phyloP scores from a whole-genome alignment of 1,140 invertebrate species.

The Spodoptera litura region DNA sequence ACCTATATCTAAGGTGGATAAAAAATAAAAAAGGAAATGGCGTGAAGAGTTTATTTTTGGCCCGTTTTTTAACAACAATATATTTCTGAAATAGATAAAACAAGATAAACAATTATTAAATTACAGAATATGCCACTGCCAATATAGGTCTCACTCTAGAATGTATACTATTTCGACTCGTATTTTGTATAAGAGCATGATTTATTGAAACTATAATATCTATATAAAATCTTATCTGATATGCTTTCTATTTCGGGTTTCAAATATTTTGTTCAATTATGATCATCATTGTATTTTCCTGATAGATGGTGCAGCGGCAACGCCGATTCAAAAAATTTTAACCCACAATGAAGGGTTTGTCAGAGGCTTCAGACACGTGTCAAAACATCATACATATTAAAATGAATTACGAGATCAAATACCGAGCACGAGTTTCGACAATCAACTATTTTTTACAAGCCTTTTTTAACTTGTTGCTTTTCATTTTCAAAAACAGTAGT shows the following conservation, averaged over 20 bases:
- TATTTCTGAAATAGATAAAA: conserved; percentile 65
- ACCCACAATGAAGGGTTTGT: not conserved
- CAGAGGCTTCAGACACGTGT: not conserved
- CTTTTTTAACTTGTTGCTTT: not conserved
- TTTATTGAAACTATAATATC: conserved; percentile 61
- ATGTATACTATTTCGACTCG: conserved; percentile 31
- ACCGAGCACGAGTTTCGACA: conserved; percentile 7
- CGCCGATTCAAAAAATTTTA: conserved; percentile 12
- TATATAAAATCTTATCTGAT: conserved; percentile 71
- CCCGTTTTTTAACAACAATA: conserved; percentile 71
- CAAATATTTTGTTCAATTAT: conserved; percentile 23
- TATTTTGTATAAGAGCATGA: conserved; percentile 64
- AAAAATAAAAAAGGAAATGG: conserved; percentile 53
- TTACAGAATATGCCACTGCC: conserved; percentile 48
- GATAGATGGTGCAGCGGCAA: not conserved
- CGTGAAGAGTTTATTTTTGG: conserved; percentile 84
- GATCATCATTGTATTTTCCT: not conserved
- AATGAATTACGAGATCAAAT: conserved; percentile 31
- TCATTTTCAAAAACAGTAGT: not conserved
- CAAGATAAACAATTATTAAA: conserved; percentile 56
- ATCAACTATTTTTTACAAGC: no score
- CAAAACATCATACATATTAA: not conserved
- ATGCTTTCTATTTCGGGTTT: conserved; percentile 59
- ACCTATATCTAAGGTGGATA: no score
- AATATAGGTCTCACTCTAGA: conserved; percentile 35